Conservation (phyloP, 2,113 vertebrate species). For the Noturus placidus region DNA sequence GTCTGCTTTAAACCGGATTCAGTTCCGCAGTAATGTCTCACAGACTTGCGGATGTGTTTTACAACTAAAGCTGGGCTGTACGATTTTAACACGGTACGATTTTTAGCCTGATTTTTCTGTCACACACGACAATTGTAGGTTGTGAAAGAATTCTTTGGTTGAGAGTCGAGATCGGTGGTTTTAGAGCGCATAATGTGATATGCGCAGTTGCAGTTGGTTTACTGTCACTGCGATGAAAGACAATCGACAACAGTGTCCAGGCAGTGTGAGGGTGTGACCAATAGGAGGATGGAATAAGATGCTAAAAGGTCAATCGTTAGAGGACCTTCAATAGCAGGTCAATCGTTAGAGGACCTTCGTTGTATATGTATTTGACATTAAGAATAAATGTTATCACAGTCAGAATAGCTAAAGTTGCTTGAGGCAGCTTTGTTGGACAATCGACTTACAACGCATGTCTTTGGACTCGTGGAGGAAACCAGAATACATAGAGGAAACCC, state of each 20-base stretch:
- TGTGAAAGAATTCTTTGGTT: not conserved
- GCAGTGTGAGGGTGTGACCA: not conserved
- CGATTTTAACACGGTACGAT: not conserved
- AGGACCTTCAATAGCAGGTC: not conserved
- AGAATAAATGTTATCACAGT: no score
- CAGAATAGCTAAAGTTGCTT: not conserved
- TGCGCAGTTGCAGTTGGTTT: not conserved
- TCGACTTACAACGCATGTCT: no score
- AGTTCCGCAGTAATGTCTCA: not conserved
- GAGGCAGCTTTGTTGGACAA: not conserved
- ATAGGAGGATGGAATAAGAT: not conserved
- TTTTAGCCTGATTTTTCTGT: not conserved
- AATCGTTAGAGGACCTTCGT: not conserved
- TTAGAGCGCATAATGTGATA: not conserved
- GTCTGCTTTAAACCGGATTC: not conserved
- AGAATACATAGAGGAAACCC: no score
- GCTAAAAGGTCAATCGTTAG: not conserved
- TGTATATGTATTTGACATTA: not conserved
- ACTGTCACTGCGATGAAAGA: not conserved
- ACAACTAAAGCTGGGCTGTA: not conserved
- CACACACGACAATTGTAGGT: not conserved
- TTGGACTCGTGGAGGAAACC: no score
- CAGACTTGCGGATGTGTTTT: not conserved
- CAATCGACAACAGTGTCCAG: not conserved
- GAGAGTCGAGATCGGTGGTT: not conserved